These are phyloP conservation scores for Branchipolynoe longqiensis DNA, from an alignment of 2,888 invertebrate genomes.

Conservation along the genomic window DNA sequence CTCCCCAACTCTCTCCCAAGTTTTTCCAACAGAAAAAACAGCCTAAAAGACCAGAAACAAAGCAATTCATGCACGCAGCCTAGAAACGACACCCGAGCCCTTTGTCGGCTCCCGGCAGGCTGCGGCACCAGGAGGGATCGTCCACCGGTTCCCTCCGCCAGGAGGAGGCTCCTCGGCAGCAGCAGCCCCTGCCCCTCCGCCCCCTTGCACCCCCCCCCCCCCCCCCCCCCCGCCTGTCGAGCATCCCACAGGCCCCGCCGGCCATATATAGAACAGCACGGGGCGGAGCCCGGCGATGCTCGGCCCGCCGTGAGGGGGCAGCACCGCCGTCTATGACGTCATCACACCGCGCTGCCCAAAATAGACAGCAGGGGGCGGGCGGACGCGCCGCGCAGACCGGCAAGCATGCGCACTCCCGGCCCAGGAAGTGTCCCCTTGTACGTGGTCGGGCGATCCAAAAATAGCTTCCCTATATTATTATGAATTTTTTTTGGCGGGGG, in stretches of 20 bases:
- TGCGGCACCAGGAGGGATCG: slow-evolving; percentile 3
- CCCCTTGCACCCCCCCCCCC: not conserved
- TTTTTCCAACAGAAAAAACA: no score
- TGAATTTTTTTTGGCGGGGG: not conserved
- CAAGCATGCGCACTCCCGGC: slow-evolving; percentile 19
- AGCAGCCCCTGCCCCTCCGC: not conserved
- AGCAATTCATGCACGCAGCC: not conserved
- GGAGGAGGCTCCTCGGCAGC: not conserved
- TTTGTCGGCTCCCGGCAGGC: not conserved
- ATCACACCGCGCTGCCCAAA: slow-evolving; percentile 35
- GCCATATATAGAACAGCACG: slow-evolving; percentile 55
- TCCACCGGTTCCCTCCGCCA: slow-evolving; percentile 18
- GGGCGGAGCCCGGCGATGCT: not conserved
- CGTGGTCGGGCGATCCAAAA: slow-evolving; percentile 47
- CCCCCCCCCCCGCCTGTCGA: not conserved
- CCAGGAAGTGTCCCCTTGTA: not conserved
- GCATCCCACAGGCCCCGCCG: not conserved
- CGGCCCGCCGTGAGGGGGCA: not conserved
- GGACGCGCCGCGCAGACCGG: not conserved
- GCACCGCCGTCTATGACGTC: slow-evolving; percentile 33
- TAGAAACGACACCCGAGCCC: not conserved
- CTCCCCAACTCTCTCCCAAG: not conserved
- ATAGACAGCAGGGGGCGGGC: not conserved
- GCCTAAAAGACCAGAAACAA: no score
- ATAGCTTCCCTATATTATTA: slow-evolving; percentile 34